Evolutionary conservation across 2,113 vertebrate species (phyloP), one percentile per base, ranked within the genome.

Genomic region (Xenopus borealis): DNA sequence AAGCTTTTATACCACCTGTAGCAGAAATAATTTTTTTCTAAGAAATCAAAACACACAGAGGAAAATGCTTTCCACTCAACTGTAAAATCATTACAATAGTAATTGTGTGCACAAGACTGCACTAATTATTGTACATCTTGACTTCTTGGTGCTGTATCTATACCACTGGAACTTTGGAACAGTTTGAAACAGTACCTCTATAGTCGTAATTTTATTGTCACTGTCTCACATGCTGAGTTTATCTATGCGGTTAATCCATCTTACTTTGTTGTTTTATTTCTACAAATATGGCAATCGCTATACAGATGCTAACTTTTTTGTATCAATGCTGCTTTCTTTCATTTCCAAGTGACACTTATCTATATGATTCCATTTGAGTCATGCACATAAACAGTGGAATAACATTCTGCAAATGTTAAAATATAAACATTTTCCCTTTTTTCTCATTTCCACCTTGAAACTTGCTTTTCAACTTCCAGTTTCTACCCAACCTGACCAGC

Each of bases 401-500:
- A 13, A 9, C 14, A 27, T 27, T 16, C 8, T 40, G 3, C 8
- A 40, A 40, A 40, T 40, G 33, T 9, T 50, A 50, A 2, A 50
- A 9, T 50, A 1, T 50, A 9, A 50, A 16, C 6, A 4, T 50
- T 50, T 50, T 50, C 3, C 47, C 10, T 6, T 50, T 50, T 40
- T 40, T 40, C 33, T 1, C 47, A 50, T 50, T 11, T 40, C 23
- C n/a, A 53, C 45, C 44, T 77, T 64, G 47, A 50, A 55, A 77
- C 33, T 45, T 77, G 74, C 33, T 40, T 40, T 40, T 40, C 33
- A 40, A 40, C 33, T 40, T 40, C 58, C 61, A 70, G 66, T 53
- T 77, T 64, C 23, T 27, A 27, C 23, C 23, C 23, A 27, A 27
- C 23, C 79, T 62, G 76, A 68, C 68, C 79, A 78, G 79, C 79